Evolutionary conservation across 2,888 invertebrate genomes (phyloP), one percentile per base, ranked within the genome.

Genomic region (Pristionchus entomophagus): DNA sequence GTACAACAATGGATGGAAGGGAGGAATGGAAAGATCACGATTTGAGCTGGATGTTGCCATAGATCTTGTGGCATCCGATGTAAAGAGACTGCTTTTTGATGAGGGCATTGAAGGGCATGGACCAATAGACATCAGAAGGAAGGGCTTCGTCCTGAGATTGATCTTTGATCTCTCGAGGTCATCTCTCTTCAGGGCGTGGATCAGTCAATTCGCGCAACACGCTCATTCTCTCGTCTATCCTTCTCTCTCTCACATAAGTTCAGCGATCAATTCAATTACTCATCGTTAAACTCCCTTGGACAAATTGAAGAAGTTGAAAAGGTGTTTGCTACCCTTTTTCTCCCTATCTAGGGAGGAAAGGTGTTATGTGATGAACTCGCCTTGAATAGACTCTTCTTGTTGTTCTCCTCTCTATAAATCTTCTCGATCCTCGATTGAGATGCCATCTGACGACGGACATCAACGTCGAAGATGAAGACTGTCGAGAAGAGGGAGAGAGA

Each of bases 401-500:
- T 91, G 26, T 82, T 56, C 38, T 82, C 82, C 85, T 91, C 89
- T 29, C 91, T 89, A 86, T 93, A 93, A 85, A 92, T 91, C 14
- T 89, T 87, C 86, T 92, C 93, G 26, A 93, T 90, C 45, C 89
- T 87, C 81, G 86, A 86, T n/a, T 69, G 84, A 1, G 84, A 38
- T 22, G 89, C 87, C 93, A 93, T 92, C 87, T 91, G 89, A 51
- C 92, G 90, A 78, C 89, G 88, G 62, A 93, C 92, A 80, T 91
- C 90, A 22, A 88, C 89, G 86, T 93, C 93, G 85, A 93, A 93
- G 19, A 93, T 89, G 86, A 92, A 93, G 53, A 93, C 91, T 0
- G 92, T 93, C 29, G 93, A 92, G 81, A 93, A 93, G n/a, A 93
- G 88, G 38, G 92, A 92, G 88, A 93, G 89, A 0, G 92, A 91